A percentile compares a stretch with the other conserved stretches of the same genome.
Evolutionary conservation across 2,888 invertebrate species (phyloP).

Genomic region (Cantharis lateralis): DNA sequence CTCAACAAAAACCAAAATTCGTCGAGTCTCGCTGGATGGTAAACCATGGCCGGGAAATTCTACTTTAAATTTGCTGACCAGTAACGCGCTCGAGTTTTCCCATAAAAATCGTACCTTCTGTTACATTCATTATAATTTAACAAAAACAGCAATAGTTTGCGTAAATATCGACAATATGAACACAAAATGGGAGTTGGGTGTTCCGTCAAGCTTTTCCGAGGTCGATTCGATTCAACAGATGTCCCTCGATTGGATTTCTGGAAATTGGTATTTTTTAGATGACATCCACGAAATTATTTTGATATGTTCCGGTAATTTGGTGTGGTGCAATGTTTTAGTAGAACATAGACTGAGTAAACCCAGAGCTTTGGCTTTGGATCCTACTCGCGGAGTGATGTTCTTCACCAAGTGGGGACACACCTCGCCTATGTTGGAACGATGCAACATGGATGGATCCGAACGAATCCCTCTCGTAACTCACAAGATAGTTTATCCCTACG

Average conservation of each 20-base stretch:
- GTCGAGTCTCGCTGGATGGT: conserved; percentile 64
- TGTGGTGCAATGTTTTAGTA: conserved; percentile 71
- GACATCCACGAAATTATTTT: conserved; percentile 61
- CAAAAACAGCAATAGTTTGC: conserved; percentile 63
- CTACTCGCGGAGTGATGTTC: conserved; percentile 75
- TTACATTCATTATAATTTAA: conserved; percentile 72
- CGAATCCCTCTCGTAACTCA: conserved; percentile 64
- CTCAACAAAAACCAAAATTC: conserved; percentile 69
- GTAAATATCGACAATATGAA: conserved; percentile 68
- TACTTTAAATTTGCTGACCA: conserved; percentile 52
- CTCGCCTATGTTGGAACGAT: conserved; percentile 66
- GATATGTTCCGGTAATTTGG: conserved; percentile 67
- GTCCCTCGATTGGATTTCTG: conserved; percentile 82
- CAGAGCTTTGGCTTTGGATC: conserved; percentile 78
- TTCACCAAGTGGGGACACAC: conserved; percentile 76
- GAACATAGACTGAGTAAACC: conserved; percentile 71
- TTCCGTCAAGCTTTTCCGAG: conserved; percentile 66
- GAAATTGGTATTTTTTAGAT: conserved; percentile 70
- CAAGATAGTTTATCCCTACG: conserved; percentile 78
- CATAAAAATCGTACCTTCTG: conserved; percentile 71
- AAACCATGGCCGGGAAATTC: conserved; percentile 55
- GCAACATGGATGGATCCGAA: conserved; percentile 68
- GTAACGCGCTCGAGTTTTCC: conserved; percentile 66
- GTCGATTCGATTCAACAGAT: conserved; percentile 73
- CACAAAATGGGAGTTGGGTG: conserved; percentile 62